Evolutionary conservation across 30 jellyfish, hydroid and myxozoan genomes (phyloP).

Genomic region (Hydra vulgaris): DNA sequence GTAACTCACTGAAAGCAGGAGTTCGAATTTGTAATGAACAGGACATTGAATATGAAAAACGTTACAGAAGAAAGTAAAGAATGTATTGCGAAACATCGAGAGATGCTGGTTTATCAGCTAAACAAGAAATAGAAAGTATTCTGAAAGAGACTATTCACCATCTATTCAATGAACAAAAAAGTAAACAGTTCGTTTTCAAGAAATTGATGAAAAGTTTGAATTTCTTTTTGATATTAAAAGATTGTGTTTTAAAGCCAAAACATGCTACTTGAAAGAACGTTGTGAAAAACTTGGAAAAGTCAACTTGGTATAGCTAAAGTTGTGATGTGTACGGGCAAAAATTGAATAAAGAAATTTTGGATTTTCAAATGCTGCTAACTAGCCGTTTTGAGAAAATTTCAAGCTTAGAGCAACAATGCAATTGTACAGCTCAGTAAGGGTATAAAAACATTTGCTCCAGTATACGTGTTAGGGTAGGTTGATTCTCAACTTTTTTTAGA

Average conservation of each 20-base stretch:
- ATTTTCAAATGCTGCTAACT: neutral
- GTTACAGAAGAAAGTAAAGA: neutral
- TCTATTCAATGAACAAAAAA: neutral
- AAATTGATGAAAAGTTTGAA: neutral
- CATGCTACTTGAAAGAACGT: neutral
- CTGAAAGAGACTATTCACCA: neutral
- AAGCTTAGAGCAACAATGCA: too few species aligned
- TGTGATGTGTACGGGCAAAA: neutral
- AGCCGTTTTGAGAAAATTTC: neutral
- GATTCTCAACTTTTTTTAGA: too few species aligned
- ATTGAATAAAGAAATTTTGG: neutral
- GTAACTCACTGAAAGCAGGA: neutral
- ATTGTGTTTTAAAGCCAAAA: neutral
- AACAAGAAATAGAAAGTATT: neutral
- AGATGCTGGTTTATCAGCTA: neutral
- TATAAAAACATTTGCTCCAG: too few species aligned
- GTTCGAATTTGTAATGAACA: neutral
- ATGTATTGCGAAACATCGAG: neutral
- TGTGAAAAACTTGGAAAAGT: neutral
- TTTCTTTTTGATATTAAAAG: neutral
- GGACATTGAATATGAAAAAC: neutral
- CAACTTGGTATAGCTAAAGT: too few species aligned
- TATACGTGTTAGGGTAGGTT: too few species aligned
- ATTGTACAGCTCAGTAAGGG: too few species aligned
- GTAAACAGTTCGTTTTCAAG: neutral